Percentiles rank a stretch among this genome's conserved stretches.
These are phyloP conservation scores for Diachrysia chrysitis DNA, from an alignment of 2,888 invertebrate genomes.

Conservation along the genomic window DNA sequence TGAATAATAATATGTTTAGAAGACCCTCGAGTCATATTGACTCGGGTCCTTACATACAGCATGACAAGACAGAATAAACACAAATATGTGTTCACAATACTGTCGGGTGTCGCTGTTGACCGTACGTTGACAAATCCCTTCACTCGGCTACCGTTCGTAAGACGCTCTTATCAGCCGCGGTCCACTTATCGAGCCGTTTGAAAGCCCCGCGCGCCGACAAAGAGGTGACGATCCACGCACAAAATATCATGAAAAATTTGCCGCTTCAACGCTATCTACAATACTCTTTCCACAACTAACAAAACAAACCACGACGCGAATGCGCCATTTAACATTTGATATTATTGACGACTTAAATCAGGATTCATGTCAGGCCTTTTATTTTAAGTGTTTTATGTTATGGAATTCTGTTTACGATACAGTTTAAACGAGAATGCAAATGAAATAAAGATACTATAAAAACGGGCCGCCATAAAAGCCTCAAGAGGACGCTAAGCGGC, in stretches of 20 bases:
- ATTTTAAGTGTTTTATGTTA: slow-evolving; percentile 64
- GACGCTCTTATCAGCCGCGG: slow-evolving; percentile 77
- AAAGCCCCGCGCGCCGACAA: slow-evolving; percentile 82
- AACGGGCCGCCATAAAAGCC: slow-evolving; percentile 78
- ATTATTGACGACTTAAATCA: slow-evolving; percentile 56
- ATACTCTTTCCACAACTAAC: slow-evolving; percentile 45
- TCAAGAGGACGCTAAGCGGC: slow-evolving; percentile 74
- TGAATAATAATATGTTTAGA: slow-evolving; percentile 14
- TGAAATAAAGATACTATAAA: slow-evolving; percentile 82
- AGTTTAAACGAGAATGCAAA: slow-evolving; percentile 76
- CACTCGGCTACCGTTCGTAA: slow-evolving; percentile 82
- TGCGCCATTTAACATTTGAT: slow-evolving; percentile 40
- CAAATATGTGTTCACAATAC: slow-evolving; percentile 60
- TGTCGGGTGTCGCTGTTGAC: slow-evolving; percentile 76
- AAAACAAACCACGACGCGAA: slow-evolving; percentile 20
- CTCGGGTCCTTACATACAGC: slow-evolving; percentile 28
- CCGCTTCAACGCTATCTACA: slow-evolving; percentile 54
- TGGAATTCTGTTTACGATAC: slow-evolving; percentile 73
- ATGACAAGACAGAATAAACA: slow-evolving; percentile 58
- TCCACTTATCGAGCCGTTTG: slow-evolving; percentile 82
- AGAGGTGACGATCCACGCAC: slow-evolving; percentile 83
- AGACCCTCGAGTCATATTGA: slow-evolving; percentile 39
- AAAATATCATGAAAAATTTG: slow-evolving; percentile 72
- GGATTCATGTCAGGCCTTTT: slow-evolving; percentile 60
- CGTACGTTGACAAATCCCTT: slow-evolving; percentile 84